These are phyloP conservation scores for Phocides pigmalion DNA, from an alignment of 1,140 invertebrate species.

Conservation along the genomic window DNA sequence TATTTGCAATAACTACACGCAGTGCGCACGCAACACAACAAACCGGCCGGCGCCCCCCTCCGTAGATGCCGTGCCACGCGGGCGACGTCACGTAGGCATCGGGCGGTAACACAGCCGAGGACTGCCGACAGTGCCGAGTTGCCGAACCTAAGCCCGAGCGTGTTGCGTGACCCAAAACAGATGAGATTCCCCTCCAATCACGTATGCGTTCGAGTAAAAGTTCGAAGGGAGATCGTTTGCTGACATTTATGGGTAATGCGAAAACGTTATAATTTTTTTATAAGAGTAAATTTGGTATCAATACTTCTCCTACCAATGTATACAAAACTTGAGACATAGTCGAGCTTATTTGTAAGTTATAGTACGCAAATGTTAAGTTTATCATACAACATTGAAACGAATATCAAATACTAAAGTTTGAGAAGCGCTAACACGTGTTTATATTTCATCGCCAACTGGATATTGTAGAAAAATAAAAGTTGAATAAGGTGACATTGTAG, in stretches of 20 bases:
- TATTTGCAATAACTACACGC: conserved; percentile 38
- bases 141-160: neutral
- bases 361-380: no score
- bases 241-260: neutral
- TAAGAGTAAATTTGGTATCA: neutral
- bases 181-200: neutral
- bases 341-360: neutral
- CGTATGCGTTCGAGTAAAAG: neutral
- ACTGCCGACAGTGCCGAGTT: neutral
- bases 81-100: conserved; percentile 77
- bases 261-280: no score
- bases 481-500: no score
- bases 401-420: no score
- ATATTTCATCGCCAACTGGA: no score
- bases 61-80: conserved; percentile 56
- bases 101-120: conserved; percentile 29
- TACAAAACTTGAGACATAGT: neutral
- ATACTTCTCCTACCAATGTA: neutral
- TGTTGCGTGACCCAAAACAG: conserved; percentile 22
- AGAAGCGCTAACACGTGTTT: no score
- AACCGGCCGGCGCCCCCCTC: conserved; percentile 58
- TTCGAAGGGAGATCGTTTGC: conserved; percentile 14
- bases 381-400: no score
- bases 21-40: conserved; percentile 64
- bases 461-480: no score